phyloP scores from a whole-genome alignment of 2,888 invertebrate species.

The Sericinus montela region DNA sequence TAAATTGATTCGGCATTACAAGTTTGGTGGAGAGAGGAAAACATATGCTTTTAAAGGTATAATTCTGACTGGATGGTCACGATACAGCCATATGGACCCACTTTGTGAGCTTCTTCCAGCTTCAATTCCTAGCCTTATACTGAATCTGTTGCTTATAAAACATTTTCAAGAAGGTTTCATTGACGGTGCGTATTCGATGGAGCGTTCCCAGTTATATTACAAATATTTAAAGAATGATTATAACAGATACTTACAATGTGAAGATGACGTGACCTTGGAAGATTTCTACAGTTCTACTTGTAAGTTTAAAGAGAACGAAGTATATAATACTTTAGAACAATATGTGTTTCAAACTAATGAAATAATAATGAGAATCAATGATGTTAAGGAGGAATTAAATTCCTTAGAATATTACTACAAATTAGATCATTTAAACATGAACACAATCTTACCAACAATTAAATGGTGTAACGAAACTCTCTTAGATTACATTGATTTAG shows the following conservation, averaged over 20 bases:
- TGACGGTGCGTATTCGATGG: constrained; percentile 15
- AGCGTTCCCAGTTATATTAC: constrained; percentile 23
- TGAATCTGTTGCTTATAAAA: constrained; percentile 74
- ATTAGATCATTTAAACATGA: constrained; percentile 30
- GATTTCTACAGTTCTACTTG: constrained; percentile 31
- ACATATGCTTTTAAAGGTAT: constrained; percentile 78
- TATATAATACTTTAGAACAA: constrained; percentile 27
- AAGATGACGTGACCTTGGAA: constrained; percentile 18
- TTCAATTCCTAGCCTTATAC: constrained; percentile 80
- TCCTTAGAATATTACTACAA: constrained; percentile 34
- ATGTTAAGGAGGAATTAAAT: constrained; percentile 25
- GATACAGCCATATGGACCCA: constrained; percentile 83
- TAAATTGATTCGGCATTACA: constrained; percentile 73
- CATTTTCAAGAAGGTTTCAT: constrained; percentile 39
- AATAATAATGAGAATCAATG: constrained; percentile 19
- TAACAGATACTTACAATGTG: constrained; percentile 30
- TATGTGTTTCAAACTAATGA: constrained; percentile 23
- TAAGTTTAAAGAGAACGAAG: constrained; percentile 32
- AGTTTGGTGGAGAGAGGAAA: constrained; percentile 43
- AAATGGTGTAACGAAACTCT: constrained; percentile 26
- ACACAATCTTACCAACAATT: constrained; percentile 21
- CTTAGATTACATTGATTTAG: constrained; percentile 23
- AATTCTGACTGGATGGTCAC: constrained; percentile 85
- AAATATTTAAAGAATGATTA: constrained; percentile 32
- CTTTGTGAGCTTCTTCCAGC: constrained; percentile 82